phyloP scores from a whole-genome alignment of 2,888 invertebrate genomes.

The Malthinus flaveolus region DNA sequence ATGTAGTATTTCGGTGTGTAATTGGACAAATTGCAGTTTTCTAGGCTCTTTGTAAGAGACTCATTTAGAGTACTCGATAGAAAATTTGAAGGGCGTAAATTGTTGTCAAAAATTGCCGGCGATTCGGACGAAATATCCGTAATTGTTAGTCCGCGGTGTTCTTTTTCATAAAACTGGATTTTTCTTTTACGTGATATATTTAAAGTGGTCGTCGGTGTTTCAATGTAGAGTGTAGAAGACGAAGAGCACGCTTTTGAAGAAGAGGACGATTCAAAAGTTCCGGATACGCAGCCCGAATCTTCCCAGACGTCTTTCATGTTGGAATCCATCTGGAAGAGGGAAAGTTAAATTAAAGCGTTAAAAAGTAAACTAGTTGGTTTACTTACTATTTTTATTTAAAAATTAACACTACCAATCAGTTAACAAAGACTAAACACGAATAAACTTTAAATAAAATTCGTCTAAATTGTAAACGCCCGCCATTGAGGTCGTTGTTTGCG shows the following conservation, averaged over 20 bases:
- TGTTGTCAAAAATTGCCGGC: conserved; percentile 12
- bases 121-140: conserved; percentile 5
- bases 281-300: conserved; percentile 31
- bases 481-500: too few relatives aligned
- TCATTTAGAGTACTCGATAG: conserved; percentile 47
- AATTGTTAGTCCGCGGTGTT: not conserved
- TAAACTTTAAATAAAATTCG: too few relatives aligned
- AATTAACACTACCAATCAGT: too few relatives aligned
- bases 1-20: conserved; percentile 29
- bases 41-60: conserved; percentile 43
- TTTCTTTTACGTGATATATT: conserved; percentile 41
- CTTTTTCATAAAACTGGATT: not conserved
- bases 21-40: conserved; percentile 38
- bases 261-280: conserved; percentile 11
- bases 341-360: too few relatives aligned
- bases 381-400: too few relatives aligned
- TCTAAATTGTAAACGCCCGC: too few relatives aligned
- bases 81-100: conserved; percentile 32
- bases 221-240: conserved; percentile 8
- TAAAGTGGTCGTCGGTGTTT: conserved; percentile 24
- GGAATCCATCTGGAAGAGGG: conserved; percentile 19
- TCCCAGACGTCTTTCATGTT: conserved; percentile 17
- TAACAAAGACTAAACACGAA: too few relatives aligned
- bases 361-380: too few relatives aligned
- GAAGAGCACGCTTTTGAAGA: conserved; percentile 17